phyloP scores from a whole-genome alignment of 2,113 vertebrate species.

The Callithrix jacchus region DNA sequence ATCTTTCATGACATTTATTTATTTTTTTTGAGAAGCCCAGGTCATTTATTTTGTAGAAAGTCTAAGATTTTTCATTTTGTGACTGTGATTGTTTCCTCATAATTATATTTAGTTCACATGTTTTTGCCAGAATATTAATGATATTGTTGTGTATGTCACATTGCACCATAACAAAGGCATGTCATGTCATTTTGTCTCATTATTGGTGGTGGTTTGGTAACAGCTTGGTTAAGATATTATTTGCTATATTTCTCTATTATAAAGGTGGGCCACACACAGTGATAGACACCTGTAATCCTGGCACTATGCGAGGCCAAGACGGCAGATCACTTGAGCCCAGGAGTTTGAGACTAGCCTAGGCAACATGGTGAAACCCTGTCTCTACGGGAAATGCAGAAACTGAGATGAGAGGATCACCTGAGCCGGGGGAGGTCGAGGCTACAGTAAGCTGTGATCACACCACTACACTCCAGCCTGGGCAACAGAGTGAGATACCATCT shows the following conservation, averaged over 20 bases:
- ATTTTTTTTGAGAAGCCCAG: not conserved
- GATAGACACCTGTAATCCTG: too few relatives aligned
- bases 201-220: not conserved
- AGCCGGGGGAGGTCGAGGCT: too few relatives aligned
- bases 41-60: not conserved
- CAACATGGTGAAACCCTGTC: too few relatives aligned
- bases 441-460: too few relatives aligned
- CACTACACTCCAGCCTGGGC: too few relatives aligned
- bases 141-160: not conserved
- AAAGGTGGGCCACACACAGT: not conserved
- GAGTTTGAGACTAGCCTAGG: too few relatives aligned
- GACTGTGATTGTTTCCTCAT: not conserved
- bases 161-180: not conserved
- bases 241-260: not conserved
- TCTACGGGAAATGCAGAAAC: too few relatives aligned
- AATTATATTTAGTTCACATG: conserved; percentile 15
- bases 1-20: not conserved
- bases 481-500: too few relatives aligned
- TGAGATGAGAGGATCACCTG: too few relatives aligned
- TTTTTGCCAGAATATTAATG: not conserved
- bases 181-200: not conserved
- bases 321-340: too few relatives aligned
- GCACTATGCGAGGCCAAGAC: too few relatives aligned
- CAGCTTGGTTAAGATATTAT: not conserved
- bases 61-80: not conserved